Percentiles rank a stretch among this genome's conserved stretches.
These are phyloP conservation scores for Spondyliosoma cantharus DNA, from an alignment of 2,797 vertebrate species.

Conservation along the genomic window DNA sequence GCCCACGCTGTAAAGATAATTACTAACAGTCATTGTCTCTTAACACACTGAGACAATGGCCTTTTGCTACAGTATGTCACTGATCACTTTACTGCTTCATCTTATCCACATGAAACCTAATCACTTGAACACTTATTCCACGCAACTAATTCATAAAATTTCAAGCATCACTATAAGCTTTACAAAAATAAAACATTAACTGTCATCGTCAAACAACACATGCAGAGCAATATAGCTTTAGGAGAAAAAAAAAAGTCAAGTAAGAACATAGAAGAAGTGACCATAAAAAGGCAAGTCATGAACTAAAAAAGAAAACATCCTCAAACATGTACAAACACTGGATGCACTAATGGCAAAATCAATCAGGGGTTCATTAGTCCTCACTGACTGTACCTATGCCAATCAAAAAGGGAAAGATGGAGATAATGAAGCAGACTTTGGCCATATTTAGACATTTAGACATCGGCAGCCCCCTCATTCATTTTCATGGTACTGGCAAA, in stretches of 20 bases:
- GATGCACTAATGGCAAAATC: neutral
- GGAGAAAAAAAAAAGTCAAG: too few species aligned
- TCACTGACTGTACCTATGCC: neutral
- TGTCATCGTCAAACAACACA: neutral
- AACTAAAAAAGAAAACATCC: neutral
- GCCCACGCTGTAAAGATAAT: slow-evolving; percentile 48
- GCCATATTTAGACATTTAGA: neutral
- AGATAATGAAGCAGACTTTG: neutral
- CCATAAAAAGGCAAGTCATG: neutral
- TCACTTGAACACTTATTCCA: slow-evolving; percentile 15
- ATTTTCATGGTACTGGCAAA: neutral
- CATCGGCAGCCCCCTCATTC: neutral
- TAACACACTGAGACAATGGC: slow-evolving; percentile 39
- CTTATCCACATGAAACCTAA: slow-evolving; percentile 42
- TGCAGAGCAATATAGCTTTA: too few species aligned
- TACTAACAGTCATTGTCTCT: slow-evolving; percentile 45
- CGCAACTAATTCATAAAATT: neutral
- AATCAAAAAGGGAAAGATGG: neutral
- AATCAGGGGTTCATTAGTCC: neutral
- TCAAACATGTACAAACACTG: neutral
- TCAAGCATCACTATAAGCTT: neutral
- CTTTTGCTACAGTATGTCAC: slow-evolving; percentile 41
- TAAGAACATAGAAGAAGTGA: neutral
- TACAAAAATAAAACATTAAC: neutral
- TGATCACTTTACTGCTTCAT: slow-evolving; percentile 55